Evolutionary conservation across 2,113 vertebrate genomes (phyloP).

Genomic region (Typhlomys cinereus): DNA sequence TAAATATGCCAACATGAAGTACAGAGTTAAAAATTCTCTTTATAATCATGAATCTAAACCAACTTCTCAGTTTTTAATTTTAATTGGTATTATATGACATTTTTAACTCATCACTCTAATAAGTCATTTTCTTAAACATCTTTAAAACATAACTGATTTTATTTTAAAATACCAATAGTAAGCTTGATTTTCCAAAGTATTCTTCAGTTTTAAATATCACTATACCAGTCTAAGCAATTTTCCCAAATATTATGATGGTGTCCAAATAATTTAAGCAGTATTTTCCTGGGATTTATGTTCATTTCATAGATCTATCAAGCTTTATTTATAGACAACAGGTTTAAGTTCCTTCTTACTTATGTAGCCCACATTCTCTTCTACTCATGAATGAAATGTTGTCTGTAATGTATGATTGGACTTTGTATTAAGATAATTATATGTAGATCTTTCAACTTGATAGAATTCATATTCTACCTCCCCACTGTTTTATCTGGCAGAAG

Average conservation of each 20-base stretch:
- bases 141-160: conserved; percentile 30
- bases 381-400: background rate
- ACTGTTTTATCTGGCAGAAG: background rate
- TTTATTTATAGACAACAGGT: background rate
- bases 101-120: background rate
- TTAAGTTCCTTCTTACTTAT: background rate
- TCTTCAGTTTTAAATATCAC: conserved; percentile 33
- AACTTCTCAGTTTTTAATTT: background rate
- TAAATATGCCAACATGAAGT: background rate
- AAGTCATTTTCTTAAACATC: conserved; percentile 26
- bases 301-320: background rate
- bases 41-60: background rate
- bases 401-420: background rate
- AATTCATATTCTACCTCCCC: background rate
- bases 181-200: background rate
- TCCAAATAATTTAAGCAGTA: background rate
- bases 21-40: background rate
- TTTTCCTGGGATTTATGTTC: background rate
- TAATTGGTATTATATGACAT: conserved; percentile 19
- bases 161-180: background rate
- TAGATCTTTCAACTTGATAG: conserved; percentile 12
- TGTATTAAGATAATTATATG: background rate
- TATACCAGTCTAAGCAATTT: background rate
- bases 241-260: background rate
- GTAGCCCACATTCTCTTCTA: background rate